Evolutionary conservation across 1,140 invertebrate species (phyloP), one percentile per base, ranked within the genome.

Genomic region (Chironomus tepperi): DNA sequence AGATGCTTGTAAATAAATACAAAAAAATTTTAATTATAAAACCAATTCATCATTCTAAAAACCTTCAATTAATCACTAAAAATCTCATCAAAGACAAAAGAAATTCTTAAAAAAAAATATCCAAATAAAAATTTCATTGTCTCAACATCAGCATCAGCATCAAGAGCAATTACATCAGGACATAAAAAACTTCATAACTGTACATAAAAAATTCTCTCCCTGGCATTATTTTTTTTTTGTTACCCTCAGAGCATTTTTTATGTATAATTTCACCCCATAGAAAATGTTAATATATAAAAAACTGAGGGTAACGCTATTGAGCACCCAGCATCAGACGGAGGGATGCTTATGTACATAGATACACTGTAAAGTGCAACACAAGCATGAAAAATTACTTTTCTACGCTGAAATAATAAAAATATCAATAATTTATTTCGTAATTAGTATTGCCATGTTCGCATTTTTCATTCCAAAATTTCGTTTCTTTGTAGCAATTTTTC

Each of bases 401-500:
- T 57, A 10, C 15, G 8, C 43, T 47, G 15, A 15, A 57, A 57
- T 57, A 57, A 57, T 57, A 57, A 57, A 57, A 57, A 15, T 57
- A 57, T 57, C 12, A 57, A 57, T n/a, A 57, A 12, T n/a, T 57
- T 57, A 12, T 57, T n/a, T 57, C 47, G 47, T 57, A 57, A 57
- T 57, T 57, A 57, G 47, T 57, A 57, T 57, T 57, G 47, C 47
- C 12, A 57, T 57, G 47, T 57, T 57, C 47, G 47, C 47, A 57
- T 57, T 57, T 57, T 57, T 57, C 47, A 57, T 34, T 34, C 5
- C 24, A 34, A 34, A 34, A 34, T 47, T 47, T 8, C 12, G 5
- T 15, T 12, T 57, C 15, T 57, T 57, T 57, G 47, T n/a, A 57
- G 43, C n/a, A n/a, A n/a, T n/a, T n/a, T 34, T 34, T 34, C 24